These are phyloP conservation scores for Leptonema lineaticorne DNA, from an alignment of 1,140 invertebrate genomes.

Conservation along the genomic window DNA sequence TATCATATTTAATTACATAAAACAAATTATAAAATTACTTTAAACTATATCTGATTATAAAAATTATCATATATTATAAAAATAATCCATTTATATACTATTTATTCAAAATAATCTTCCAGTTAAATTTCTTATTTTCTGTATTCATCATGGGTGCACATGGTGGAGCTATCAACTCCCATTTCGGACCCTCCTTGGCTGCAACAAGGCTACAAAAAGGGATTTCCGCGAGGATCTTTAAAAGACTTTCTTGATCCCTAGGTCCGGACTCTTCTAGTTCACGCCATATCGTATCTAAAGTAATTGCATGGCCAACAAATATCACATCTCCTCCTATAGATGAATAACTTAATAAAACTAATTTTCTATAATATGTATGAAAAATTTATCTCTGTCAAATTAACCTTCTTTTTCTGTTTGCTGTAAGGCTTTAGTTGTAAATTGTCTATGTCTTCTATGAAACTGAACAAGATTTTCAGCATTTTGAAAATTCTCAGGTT, in stretches of 20 bases:
- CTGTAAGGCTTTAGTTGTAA: conserved; percentile 51
- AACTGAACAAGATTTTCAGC: conserved; percentile 71
- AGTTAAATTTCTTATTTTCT: conserved; percentile 80
- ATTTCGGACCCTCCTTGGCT: conserved; percentile 59
- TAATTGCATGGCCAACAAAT: conserved; percentile 85
- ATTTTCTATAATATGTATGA: not conserved
- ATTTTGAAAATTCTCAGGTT: conserved; percentile 55
- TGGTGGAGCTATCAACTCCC: conserved; percentile 74
- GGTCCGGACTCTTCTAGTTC: conserved; percentile 70
- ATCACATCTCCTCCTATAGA: conserved; percentile 72
- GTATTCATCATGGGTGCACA: conserved; percentile 80
- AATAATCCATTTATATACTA: too few relatives aligned
- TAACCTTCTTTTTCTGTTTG: conserved; percentile 48
- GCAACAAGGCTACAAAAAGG: conserved; percentile 81
- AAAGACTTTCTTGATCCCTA: conserved; percentile 65
- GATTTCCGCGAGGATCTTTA: conserved; percentile 71
- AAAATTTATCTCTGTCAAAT: too few relatives aligned
- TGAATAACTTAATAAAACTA: conserved; percentile 2
- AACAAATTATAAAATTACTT: too few relatives aligned
- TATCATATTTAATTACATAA: too few relatives aligned
- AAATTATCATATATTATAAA: too few relatives aligned
- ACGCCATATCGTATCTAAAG: conserved; percentile 77
- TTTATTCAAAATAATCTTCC: too few relatives aligned
- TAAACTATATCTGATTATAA: too few relatives aligned
- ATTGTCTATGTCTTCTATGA: conserved; percentile 65